phyloP scores from a whole-genome alignment of 2,113 vertebrate genomes.

The Lipotes vexillifer region DNA sequence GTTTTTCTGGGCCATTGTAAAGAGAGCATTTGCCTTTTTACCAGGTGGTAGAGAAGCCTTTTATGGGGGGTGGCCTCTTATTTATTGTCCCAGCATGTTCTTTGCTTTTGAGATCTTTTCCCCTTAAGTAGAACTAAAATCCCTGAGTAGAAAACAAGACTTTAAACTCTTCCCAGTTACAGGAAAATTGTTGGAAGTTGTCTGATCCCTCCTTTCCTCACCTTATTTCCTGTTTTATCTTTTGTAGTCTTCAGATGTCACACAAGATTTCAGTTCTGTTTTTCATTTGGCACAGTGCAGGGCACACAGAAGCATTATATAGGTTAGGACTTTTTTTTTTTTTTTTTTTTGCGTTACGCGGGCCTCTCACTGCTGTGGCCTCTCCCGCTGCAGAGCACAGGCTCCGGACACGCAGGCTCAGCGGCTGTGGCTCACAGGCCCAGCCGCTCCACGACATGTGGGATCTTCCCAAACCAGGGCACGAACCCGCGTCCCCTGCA shows the following conservation, averaged over 20 bases:
- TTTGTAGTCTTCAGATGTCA: not conserved
- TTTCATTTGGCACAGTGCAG: not conserved
- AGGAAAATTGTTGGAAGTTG: not conserved
- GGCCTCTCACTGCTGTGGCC: too few relatives aligned
- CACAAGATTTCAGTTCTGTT: not conserved
- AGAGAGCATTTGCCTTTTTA: not conserved
- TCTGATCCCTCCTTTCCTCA: not conserved
- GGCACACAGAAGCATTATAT: fast-evolving
- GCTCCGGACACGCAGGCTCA: too few relatives aligned
- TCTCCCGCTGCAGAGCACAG: too few relatives aligned
- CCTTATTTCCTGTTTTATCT: not conserved
- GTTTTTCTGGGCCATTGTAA: not conserved
- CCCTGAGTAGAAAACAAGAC: not conserved
- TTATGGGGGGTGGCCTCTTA: not conserved
- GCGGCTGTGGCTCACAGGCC: too few relatives aligned
- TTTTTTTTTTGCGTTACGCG: too few relatives aligned
- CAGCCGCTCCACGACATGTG: too few relatives aligned
- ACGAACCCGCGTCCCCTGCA: too few relatives aligned
- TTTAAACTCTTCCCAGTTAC: not conserved
- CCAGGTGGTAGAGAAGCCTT: not conserved
- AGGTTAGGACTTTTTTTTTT: not conserved
- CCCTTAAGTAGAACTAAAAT: not conserved
- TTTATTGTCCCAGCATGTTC: not conserved
- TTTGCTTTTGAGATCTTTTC: not conserved
- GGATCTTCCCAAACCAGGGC: too few relatives aligned